phyloP scores from a whole-genome alignment of 1,140 invertebrate genomes.

The Platorchestia sp. region DNA sequence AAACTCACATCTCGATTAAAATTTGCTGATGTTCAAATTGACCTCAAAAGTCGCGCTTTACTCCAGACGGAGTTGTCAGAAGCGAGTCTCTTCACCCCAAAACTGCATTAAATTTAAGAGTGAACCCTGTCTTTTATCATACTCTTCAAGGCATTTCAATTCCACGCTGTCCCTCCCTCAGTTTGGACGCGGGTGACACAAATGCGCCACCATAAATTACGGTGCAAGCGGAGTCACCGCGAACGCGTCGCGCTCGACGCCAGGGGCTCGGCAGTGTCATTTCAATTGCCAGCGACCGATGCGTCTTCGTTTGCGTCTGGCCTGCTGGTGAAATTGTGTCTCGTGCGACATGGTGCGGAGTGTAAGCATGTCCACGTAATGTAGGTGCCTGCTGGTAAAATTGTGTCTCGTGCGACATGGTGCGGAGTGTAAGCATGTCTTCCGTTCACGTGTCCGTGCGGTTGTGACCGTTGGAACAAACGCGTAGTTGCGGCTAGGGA shows the following conservation, averaged over 20 bases:
- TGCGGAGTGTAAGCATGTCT: no score
- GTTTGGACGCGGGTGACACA: background rate
- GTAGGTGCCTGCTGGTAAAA: background rate
- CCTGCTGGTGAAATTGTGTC: background rate
- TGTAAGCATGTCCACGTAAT: background rate
- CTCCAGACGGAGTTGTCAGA: no score
- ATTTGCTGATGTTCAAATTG: no score
- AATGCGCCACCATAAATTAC: background rate
- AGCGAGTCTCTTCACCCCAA: no score
- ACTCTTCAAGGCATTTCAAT: background rate
- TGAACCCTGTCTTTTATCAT: background rate
- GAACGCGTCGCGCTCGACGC: background rate
- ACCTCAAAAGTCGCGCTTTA: no score
- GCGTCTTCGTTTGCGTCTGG: background rate
- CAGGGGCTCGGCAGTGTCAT: background rate
- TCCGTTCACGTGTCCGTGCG: no score
- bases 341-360: background rate
- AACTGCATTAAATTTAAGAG: no score
- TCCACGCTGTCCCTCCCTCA: background rate
- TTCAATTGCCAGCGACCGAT: background rate
- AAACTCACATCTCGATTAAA: no score
- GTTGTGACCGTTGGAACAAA: background rate
- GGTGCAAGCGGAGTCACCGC: background rate
- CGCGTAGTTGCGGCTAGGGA: background rate
- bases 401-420: background rate